phyloP scores from a whole-genome alignment of 2,113 vertebrate species.

The Misgurnus mizolepis region DNA sequence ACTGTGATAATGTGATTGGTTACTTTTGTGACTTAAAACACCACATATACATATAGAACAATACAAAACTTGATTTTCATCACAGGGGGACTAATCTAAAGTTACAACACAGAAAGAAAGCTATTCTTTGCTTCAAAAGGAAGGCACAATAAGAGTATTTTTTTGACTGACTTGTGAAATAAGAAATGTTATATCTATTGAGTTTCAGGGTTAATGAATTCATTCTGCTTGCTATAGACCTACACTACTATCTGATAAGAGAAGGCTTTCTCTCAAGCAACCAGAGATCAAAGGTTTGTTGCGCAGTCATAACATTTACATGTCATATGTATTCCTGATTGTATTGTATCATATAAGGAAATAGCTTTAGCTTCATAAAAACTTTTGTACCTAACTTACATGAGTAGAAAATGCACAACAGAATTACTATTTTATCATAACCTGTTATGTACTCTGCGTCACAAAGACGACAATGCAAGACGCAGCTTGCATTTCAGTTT shows the following conservation, averaged over 20 bases:
- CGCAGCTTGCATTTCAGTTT: neutral
- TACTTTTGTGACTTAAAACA: too few species aligned
- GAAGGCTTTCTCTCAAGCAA: slow-evolving; percentile 32
- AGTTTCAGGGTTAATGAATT: neutral
- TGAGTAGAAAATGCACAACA: too few species aligned
- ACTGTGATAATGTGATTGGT: too few species aligned
- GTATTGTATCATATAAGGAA: neutral
- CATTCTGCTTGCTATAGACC: neutral
- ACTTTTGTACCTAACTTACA: too few species aligned
- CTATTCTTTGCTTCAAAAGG: neutral
- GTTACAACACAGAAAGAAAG: neutral
- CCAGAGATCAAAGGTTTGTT: slow-evolving; percentile 65
- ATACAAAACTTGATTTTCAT: too few species aligned
- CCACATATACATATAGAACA: too few species aligned
- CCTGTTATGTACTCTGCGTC: neutral
- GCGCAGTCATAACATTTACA: neutral
- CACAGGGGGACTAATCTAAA: neutral
- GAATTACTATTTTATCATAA: neutral
- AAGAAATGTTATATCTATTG: neutral
- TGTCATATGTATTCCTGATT: neutral
- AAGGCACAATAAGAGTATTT: neutral
- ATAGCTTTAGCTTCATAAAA: neutral
- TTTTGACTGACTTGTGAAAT: neutral
- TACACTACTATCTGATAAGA: slow-evolving; percentile 24
- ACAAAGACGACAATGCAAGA: neutral